Evolutionary conservation across 2,113 vertebrate species (phyloP).

Genomic region (Hyperopisus bebe): DNA sequence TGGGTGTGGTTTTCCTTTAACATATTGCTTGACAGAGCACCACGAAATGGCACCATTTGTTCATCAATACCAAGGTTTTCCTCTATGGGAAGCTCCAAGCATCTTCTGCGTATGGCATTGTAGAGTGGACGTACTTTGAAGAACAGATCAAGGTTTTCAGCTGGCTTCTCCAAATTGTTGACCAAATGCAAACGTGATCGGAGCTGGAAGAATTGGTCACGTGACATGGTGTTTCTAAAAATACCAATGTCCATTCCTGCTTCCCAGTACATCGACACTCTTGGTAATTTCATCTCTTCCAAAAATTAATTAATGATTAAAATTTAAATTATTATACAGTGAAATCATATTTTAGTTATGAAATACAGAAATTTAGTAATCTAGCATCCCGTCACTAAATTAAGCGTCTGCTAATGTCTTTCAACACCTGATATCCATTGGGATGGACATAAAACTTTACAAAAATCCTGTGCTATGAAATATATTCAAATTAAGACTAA

Average conservation of each 20-base stretch:
- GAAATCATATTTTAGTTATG: too few relatives aligned
- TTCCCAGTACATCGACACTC: constrained; percentile 4
- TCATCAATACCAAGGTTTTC: constrained; percentile 17
- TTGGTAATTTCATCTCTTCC: constrained; percentile 9
- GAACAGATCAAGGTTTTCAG: too few relatives aligned
- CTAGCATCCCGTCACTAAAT: too few relatives aligned
- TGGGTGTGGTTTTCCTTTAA: constrained; percentile 18
- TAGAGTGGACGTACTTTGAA: too few relatives aligned
- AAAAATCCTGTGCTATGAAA: not conserved
- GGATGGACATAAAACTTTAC: too few relatives aligned
- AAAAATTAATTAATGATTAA: too few relatives aligned
- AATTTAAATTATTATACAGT: too few relatives aligned
- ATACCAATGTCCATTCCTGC: not conserved
- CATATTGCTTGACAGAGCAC: constrained; percentile 1
- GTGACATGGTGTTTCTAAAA: not conserved
- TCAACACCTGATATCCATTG: too few relatives aligned
- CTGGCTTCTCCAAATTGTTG: not conserved
- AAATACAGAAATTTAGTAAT: too few relatives aligned
- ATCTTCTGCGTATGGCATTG: not conserved
- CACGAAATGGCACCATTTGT: constrained; percentile 15
- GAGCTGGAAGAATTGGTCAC: constrained; percentile 6
- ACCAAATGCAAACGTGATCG: not conserved
- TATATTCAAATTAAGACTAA: constrained; percentile 15
- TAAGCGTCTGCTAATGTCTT: too few relatives aligned
- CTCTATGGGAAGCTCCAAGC: constrained; percentile 1